Percentiles rank a stretch among this genome's conserved stretches.
phyloP scores from a whole-genome alignment of 1,140 invertebrate genomes.

The Magallana ariakensis region DNA sequence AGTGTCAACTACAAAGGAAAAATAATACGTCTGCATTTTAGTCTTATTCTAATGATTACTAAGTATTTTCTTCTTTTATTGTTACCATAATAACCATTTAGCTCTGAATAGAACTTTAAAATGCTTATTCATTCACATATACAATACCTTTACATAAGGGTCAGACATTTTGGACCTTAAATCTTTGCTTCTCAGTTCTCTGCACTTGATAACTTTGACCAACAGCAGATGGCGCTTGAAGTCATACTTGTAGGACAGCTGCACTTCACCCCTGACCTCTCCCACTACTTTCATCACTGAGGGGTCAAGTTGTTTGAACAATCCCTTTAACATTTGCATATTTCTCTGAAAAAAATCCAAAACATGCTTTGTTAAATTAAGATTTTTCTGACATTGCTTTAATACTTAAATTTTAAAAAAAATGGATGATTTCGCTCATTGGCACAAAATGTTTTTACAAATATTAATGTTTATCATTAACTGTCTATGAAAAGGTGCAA shows the following conservation, averaged over 20 bases:
- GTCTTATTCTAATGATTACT: no score
- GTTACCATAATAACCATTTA: no score
- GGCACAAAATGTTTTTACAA: no score
- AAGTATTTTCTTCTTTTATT: no score
- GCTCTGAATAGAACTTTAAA: no score
- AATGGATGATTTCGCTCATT: no score
- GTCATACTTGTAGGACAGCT: slow-evolving; percentile 77
- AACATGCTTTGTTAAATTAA: slow-evolving; percentile 54
- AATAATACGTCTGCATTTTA: no score
- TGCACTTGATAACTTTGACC: slow-evolving; percentile 75
- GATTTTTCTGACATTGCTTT: no score
- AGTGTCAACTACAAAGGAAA: slow-evolving; percentile 46
- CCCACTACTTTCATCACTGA: slow-evolving; percentile 66
- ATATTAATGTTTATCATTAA: no score
- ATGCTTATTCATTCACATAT: neutral
- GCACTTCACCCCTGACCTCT: slow-evolving; percentile 70
- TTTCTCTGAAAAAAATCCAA: slow-evolving; percentile 67
- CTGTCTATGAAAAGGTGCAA: no score
- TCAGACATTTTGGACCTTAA: slow-evolving; percentile 71
- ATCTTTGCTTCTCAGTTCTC: slow-evolving; percentile 68
- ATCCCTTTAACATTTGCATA: slow-evolving; percentile 71
- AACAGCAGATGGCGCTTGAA: slow-evolving; percentile 67
- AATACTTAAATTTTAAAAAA: no score
- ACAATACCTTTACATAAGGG: slow-evolving; percentile 74
- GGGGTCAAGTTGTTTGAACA: slow-evolving; percentile 76